Evolutionary conservation across 2,113 vertebrate genomes (phyloP).

Genomic region (Raja brachyura): DNA sequence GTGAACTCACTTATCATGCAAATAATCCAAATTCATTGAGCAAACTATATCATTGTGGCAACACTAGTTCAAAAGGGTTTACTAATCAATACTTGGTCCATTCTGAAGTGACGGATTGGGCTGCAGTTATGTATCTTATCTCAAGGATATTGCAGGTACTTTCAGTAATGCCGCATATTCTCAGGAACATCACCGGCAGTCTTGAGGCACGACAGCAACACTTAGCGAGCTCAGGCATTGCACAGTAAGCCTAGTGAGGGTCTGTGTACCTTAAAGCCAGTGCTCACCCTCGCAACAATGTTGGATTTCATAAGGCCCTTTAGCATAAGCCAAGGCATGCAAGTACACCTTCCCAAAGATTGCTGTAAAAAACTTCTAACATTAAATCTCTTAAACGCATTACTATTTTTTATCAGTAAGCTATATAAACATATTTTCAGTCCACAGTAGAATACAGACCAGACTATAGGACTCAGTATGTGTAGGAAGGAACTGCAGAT

Average conservation of each 20-base stretch:
- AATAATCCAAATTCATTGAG: background rate
- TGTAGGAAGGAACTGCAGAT: no score
- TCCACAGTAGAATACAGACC: background rate
- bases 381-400: background rate
- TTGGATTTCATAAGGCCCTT: background rate
- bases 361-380: background rate
- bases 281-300: background rate
- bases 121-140: background rate
- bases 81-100: background rate
- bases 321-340: background rate
- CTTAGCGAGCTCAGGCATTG: background rate
- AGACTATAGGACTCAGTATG: background rate
- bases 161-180: background rate
- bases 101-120: background rate
- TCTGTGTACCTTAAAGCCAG: background rate
- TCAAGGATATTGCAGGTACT: background rate
- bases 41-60: background rate
- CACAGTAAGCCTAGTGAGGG: background rate
- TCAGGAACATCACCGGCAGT: background rate
- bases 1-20: background rate
- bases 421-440: background rate
- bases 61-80: background rate
- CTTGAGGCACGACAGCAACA: background rate
- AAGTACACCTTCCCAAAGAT: background rate
- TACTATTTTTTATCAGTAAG: background rate